phyloP scores from a whole-genome alignment of 2,888 invertebrate genomes.

The Mesoligia furuncula region DNA sequence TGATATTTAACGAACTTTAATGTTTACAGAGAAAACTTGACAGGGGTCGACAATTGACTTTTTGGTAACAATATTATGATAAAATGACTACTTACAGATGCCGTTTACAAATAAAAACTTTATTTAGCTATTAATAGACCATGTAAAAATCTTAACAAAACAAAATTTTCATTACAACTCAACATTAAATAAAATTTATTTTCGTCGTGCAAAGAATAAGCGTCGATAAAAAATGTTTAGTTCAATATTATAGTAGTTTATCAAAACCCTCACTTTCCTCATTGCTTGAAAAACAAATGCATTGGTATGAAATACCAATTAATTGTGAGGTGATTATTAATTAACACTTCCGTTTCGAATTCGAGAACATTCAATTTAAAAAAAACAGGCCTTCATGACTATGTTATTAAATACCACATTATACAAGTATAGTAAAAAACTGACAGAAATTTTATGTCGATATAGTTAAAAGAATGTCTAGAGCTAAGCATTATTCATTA shows the following conservation, averaged over 20 bases:
- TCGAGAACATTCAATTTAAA: conserved; percentile 67
- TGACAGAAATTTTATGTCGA: conserved; percentile 76
- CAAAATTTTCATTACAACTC: conserved; percentile 77
- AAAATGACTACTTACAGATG: conserved; percentile 74
- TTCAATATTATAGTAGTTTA: conserved; percentile 67
- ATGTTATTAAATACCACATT: conserved; percentile 69
- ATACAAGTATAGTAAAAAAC: conserved; percentile 82
- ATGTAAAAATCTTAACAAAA: conserved; percentile 76
- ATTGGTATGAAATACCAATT: conserved; percentile 70
- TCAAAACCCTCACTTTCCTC: conserved; percentile 72
- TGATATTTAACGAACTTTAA: conserved; percentile 78
- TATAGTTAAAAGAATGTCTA: conserved; percentile 85
- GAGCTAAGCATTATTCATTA: conserved; percentile 79
- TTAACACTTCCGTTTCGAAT: conserved; percentile 64
- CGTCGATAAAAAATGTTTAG: conserved; percentile 60
- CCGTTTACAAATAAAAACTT: conserved; percentile 71
- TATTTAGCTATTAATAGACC: conserved; percentile 65
- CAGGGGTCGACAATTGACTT: conserved; percentile 81
- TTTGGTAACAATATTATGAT: conserved; percentile 83
- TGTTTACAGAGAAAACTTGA: conserved; percentile 72
- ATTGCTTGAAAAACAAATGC: conserved; percentile 68
- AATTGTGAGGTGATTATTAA: conserved; percentile 73
- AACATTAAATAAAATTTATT: conserved; percentile 75
- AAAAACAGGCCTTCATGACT: conserved; percentile 67
- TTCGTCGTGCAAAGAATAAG: conserved; percentile 71